phyloP scores from a whole-genome alignment of 1,140 invertebrate genomes.

The Pachypsylla venusta region DNA sequence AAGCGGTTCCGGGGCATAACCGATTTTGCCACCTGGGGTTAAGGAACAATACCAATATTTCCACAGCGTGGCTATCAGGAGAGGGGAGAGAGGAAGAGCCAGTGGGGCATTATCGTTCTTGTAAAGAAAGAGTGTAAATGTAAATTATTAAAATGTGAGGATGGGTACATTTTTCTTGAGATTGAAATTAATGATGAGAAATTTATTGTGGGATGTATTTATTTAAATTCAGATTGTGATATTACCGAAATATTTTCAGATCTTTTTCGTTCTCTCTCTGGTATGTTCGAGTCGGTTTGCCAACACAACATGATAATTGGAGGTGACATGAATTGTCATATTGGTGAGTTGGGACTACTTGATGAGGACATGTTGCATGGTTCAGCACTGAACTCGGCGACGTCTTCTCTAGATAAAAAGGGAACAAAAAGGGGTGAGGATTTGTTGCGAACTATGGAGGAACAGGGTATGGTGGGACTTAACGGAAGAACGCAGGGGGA shows the following conservation, averaged over 20 bases:
- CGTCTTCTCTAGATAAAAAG: background rate
- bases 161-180: background rate
- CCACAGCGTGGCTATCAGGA: background rate
- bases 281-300: background rate
- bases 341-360: background rate
- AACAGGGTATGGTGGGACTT: background rate
- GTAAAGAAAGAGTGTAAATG: background rate
- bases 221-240: background rate
- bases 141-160: background rate
- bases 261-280: background rate
- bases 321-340: slow-evolving; percentile 1
- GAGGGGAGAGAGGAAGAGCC: background rate
- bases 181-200: background rate
- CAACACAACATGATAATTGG: background rate
- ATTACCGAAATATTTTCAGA: background rate
- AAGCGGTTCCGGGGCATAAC: too few species aligned
- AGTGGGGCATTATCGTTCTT: background rate
- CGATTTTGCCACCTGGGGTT: background rate
- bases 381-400: background rate
- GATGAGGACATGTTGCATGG: background rate
- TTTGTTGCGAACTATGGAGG: background rate
- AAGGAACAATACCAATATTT: background rate
- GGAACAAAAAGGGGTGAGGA: background rate
- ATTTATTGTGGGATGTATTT: background rate
- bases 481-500: background rate